Evolutionary conservation across 2,888 invertebrate species (phyloP).

Genomic region (Tricholauxania praeusta): DNA sequence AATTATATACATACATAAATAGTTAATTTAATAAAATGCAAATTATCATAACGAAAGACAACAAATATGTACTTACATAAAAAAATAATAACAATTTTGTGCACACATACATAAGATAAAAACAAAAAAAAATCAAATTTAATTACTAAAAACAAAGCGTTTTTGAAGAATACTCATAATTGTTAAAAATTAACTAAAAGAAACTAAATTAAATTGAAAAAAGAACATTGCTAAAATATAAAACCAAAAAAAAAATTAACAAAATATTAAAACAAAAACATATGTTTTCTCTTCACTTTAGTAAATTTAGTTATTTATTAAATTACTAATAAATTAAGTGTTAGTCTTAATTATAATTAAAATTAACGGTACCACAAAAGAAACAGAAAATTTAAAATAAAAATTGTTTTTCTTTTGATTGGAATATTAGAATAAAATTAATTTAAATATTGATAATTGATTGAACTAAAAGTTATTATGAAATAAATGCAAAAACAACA

Average conservation of each 20-base stretch:
- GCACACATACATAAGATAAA: constrained; percentile 20
- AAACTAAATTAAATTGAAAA: constrained; percentile 3
- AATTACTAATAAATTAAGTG: constrained; percentile 50
- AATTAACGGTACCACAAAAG: constrained; percentile 23
- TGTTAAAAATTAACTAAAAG: constrained; percentile 49
- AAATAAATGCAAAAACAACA: constrained; percentile 44
- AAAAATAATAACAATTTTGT: no score
- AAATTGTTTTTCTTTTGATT: constrained; percentile 49
- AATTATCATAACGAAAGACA: neutral
- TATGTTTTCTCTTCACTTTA: constrained; percentile 57
- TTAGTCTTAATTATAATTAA: constrained; percentile 29
- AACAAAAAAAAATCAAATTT: constrained; percentile 9
- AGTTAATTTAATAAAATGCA: constrained; percentile 45
- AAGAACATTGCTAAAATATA: constrained; percentile 27
- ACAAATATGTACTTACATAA: neutral
- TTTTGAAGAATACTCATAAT: constrained; percentile 58
- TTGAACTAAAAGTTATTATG: constrained; percentile 59
- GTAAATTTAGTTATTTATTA: constrained; percentile 62
- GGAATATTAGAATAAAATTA: constrained; percentile 51
- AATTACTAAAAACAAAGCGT: neutral
- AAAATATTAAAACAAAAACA: constrained; percentile 51
- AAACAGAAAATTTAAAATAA: constrained; percentile 40
- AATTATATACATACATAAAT: constrained; percentile 50
- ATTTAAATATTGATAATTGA: constrained; percentile 54
- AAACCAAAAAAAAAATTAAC: constrained; percentile 30